Percentiles rank a stretch among this genome's conserved stretches.
Evolutionary conservation across 2,888 invertebrate genomes (phyloP).

Genomic region (Torymus aiolomorphi): DNA sequence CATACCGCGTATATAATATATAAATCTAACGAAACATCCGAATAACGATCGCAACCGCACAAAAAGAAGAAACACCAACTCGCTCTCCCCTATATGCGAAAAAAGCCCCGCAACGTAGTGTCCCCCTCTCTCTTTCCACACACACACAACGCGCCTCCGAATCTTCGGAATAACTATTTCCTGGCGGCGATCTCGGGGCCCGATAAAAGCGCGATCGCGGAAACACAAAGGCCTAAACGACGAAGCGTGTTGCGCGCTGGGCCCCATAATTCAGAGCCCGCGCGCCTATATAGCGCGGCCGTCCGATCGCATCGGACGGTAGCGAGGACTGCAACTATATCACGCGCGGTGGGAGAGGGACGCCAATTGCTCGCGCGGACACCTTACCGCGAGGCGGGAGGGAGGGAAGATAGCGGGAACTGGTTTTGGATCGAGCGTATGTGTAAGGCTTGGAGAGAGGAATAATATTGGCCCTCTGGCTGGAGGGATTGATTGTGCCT

Average conservation of each 20-base stretch:
- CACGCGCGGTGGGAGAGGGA: constrained; percentile 58
- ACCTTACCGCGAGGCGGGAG: constrained; percentile 41
- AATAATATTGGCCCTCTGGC: too few species aligned
- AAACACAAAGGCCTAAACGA: constrained; percentile 71
- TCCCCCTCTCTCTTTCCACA: too few species aligned
- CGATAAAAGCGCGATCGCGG: constrained; percentile 64
- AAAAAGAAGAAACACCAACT: too few species aligned
- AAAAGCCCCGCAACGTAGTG: too few species aligned
- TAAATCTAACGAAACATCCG: too few species aligned
- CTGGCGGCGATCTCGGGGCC: constrained; percentile 60
- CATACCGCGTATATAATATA: too few species aligned
- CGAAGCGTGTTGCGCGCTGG: constrained; percentile 74
- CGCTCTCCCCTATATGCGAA: too few species aligned
- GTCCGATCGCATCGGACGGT: constrained; percentile 69
- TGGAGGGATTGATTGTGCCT: too few species aligned
- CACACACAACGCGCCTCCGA: too few species aligned
- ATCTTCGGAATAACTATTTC: constrained; percentile 56
- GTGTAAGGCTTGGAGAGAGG: too few species aligned
- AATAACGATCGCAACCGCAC: too few species aligned
- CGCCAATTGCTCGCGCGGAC: constrained; percentile 55
- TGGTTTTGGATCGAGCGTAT: constrained; percentile 35
- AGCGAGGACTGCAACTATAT: constrained; percentile 68
- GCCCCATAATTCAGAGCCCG: constrained; percentile 70
- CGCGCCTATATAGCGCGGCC: not conserved
- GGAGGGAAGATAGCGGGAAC: constrained; percentile 44